Conservation (phyloP, 1,140 invertebrate genomes). For the Philopotamus ludificatus region DNA sequence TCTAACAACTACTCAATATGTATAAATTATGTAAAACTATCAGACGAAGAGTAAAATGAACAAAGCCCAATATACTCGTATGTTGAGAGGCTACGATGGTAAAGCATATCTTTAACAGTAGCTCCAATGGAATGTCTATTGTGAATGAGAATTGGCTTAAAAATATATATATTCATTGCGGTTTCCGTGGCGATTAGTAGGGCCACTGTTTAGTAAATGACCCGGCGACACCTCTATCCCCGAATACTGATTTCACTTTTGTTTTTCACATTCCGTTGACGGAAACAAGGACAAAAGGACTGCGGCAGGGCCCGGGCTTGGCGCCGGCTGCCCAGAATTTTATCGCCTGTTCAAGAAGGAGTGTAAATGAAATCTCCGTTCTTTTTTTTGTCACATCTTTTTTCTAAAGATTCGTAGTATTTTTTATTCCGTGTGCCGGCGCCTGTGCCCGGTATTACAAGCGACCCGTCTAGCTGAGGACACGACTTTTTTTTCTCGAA, state of each 20-base stretch:
- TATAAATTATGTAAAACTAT: too few species aligned
- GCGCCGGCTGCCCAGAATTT: slow-evolving; percentile 28
- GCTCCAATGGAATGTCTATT: too few species aligned
- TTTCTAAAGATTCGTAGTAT: slow-evolving; percentile 29
- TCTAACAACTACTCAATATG: too few species aligned
- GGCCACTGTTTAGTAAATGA: slow-evolving; percentile 25
- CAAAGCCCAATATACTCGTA: too few species aligned
- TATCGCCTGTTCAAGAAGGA: slow-evolving; percentile 30
- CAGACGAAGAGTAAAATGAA: too few species aligned
- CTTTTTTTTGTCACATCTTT: slow-evolving; percentile 15
- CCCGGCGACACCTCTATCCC: slow-evolving; percentile 22
- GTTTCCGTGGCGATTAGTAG: slow-evolving; percentile 5
- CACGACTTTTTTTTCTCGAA: slow-evolving; percentile 14
- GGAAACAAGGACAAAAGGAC: slow-evolving; percentile 29
- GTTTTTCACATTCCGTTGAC: slow-evolving; percentile 29
- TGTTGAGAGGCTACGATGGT: too few species aligned
- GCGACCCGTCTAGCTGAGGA: slow-evolving; percentile 27
- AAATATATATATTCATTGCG: neutral
- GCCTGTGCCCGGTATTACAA: slow-evolving; percentile 26
- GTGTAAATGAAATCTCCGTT: slow-evolving; percentile 29
- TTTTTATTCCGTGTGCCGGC: slow-evolving; percentile 23
- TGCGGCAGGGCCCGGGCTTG: slow-evolving; percentile 1
- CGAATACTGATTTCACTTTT: slow-evolving; percentile 28
- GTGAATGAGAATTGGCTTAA: too few species aligned
- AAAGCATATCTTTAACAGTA: too few species aligned